Evolutionary conservation across 2,113 vertebrate species (phyloP), one percentile per base, ranked within the genome.

Genomic region (Silurus asotus): DNA sequence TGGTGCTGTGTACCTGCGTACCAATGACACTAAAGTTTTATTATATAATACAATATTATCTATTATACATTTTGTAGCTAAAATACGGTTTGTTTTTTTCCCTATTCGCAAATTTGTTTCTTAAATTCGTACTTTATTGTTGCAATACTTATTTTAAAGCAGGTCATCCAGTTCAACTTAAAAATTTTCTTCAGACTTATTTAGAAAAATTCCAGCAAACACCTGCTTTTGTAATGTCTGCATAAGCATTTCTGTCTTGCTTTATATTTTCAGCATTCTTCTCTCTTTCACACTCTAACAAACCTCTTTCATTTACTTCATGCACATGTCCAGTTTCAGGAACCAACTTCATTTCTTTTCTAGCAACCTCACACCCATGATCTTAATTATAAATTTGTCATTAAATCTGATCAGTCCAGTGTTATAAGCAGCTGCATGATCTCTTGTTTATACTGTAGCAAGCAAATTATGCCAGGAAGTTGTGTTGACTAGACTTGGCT

Each of bases 241-340:
- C 83, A 85, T 69, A 88, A 88, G 53, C 78, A 85, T 81, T 85
- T 85, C 23, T 84, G 51, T 76, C 84, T 37, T 69, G 70, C 53
- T 55, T 37, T 37, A 37, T 2, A 2, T 37, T 37, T 2, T 86
- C 64, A 86, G 77, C 65, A 81, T 59, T 81, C 37, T 8, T 59
- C 37, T 28, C 61, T 59, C 15, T n/a, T 51, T 55, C 51, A 37
- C n/a, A 23, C 25, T 70, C n/a, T 15, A 64, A 55, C 51, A 55
- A 23, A 25, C 11, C n/a, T 58, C 76, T 70, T 58, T 70, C 51
- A 53, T 23, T 2, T 55, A 19, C n/a, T 69, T 13, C 25, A 55
- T 55, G 23, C 48, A 82, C 23, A 55, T 4, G 25, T 25, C 37
- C 62, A 79, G 58, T 87, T 14, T 23, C 19, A 67, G 53, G 19